Base-by-base conservation (phyloP, 2,113 vertebrate species). In the Corapipo altera region DNA sequence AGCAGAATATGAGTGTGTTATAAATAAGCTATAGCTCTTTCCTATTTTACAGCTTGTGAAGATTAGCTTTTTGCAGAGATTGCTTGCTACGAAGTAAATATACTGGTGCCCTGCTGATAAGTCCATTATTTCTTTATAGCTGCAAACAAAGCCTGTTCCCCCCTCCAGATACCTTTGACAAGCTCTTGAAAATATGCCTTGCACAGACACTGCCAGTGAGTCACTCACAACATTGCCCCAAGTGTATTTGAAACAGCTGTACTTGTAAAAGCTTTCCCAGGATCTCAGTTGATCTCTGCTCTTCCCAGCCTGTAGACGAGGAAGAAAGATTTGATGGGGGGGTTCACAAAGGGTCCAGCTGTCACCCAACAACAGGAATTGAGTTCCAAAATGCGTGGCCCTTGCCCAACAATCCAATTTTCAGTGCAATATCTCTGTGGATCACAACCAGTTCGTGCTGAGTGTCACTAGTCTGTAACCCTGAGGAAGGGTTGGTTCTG, bases 51-150 rank as follows among this genome's bases (percentile, higher is more conserved):
- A 52, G 59, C 35, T 66, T 7, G 30, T 1, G 17, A 70, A 94
- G 55, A 95, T 84, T n/a, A 86, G 27, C 43, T 93, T 86, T 96
- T 86, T 30, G 69, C 83, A 93, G 57, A 72, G 59, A 84, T 54
- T 64, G 52, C 59, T 90, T 85, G 59, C 77, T 65, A 33, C 1
- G 5, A 89, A 86, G 57, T 71, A 93, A 93, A 95, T 91, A 90
- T 33, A 55, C 26, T 37, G 35, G 35, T 69, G 55, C 37, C 46
- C 59, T 83, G 81, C 71, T 93, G 91, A 27, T 86, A 93, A 85
- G 4, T 41, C 44, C 17, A 52, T 83, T 90, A 83, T 83, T 95
- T 61, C 59, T 90, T 89, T 90, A 15, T 41, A 71, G 71, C 69
- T 61, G 69, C 61, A 93, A 83, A 93, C 51, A 86, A 86, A 88